phyloP scores from a whole-genome alignment of 2,113 vertebrate species.

The Butorides virescens region DNA sequence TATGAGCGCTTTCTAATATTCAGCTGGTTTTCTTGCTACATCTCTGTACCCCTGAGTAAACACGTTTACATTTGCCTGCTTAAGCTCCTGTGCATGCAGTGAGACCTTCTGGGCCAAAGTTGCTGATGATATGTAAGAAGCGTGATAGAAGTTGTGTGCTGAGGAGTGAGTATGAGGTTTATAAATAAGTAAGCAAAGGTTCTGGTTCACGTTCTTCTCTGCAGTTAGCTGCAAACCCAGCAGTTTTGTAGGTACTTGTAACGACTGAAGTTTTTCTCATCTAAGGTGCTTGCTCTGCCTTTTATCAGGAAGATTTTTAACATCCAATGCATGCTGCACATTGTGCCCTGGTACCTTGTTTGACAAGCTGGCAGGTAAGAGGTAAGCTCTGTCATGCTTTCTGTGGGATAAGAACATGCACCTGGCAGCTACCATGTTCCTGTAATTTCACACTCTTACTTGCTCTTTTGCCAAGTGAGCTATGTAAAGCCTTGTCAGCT shows the following conservation, averaged over 20 bases:
- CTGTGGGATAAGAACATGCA: neutral
- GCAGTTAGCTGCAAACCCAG: neutral
- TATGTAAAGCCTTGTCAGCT: constrained; percentile 25
- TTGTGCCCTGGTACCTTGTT: neutral
- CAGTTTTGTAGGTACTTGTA: neutral
- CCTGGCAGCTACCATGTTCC: neutral
- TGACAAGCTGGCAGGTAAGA: constrained; percentile 36
- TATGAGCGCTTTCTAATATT: neutral
- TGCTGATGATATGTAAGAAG: neutral
- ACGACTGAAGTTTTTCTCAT: neutral
- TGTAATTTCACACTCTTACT: constrained; percentile 38
- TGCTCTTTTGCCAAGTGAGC: constrained; percentile 49
- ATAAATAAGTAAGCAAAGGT: neutral
- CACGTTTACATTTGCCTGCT: neutral
- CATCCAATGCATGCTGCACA: rapidly evolving
- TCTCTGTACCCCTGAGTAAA: neutral
- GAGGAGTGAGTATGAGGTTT: neutral
- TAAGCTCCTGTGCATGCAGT: neutral
- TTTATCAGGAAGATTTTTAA: rapidly evolving
- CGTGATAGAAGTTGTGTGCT: neutral
- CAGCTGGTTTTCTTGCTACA: neutral
- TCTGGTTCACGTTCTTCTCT: neutral
- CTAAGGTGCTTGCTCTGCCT: neutral
- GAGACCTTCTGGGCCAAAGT: neutral
- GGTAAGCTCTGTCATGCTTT: neutral